Evolutionary conservation across 2,797 vertebrate genomes (phyloP).

Genomic region (Euthynnus affinis): DNA sequence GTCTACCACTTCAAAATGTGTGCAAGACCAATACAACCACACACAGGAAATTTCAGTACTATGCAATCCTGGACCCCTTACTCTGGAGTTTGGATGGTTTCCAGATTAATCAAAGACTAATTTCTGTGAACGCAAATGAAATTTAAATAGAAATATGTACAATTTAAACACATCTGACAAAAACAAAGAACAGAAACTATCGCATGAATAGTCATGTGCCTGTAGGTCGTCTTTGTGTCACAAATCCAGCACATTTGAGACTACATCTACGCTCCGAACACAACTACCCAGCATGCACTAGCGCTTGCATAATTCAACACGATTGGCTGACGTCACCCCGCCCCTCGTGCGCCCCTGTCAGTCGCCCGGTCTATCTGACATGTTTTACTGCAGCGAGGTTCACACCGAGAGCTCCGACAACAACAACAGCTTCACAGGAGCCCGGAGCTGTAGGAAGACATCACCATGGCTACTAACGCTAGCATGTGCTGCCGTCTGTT

Average conservation of each 20-base stretch:
- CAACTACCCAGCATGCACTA: conserved; percentile 66
- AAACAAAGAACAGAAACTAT: too few relatives aligned
- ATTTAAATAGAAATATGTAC: not conserved
- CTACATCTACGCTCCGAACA: conserved; percentile 25
- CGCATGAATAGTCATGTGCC: not conserved
- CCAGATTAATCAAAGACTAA: too few relatives aligned
- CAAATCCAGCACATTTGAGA: not conserved
- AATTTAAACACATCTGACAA: not conserved
- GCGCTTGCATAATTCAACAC: rapidly evolving
- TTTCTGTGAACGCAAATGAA: not conserved
- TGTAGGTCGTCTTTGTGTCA: too few relatives aligned
- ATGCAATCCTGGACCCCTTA: too few relatives aligned
- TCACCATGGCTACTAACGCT: conserved; percentile 64
- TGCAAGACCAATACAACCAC: not conserved
- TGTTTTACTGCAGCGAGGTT: conserved; percentile 7
- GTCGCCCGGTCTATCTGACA: conserved; percentile 1
- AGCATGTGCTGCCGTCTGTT: conserved; percentile 53
- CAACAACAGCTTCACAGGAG: not conserved
- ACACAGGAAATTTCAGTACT: too few relatives aligned
- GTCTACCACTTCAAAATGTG: not conserved
- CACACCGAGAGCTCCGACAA: rapidly evolving
- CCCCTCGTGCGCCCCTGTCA: not conserved
- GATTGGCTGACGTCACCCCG: conserved; percentile 61
- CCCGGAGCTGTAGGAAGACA: not conserved
- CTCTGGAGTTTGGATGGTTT: too few relatives aligned